phyloP scores from a whole-genome alignment of 2,797 vertebrate species.

The Phalanger gymnotis region DNA sequence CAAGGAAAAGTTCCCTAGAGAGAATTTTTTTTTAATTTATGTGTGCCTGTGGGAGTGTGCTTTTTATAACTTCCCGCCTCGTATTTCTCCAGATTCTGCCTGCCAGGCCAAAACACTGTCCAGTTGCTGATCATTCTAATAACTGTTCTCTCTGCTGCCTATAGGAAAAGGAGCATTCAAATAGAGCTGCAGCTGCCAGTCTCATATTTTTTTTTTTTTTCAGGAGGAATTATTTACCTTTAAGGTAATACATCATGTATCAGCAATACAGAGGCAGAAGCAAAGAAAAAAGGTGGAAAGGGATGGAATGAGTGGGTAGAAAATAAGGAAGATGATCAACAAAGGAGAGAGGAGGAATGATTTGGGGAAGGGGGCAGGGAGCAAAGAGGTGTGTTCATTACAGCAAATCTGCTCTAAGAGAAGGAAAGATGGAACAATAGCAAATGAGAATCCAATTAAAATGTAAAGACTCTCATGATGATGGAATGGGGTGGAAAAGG shows the following conservation, averaged over 20 bases:
- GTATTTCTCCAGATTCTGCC: constrained; percentile 3
- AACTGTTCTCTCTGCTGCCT: constrained; percentile 10
- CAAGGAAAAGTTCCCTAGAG: neutral
- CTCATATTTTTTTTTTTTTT: constrained; percentile 32
- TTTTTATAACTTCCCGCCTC: neutral
- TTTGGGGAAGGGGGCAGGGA: neutral
- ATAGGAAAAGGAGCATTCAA: neutral
- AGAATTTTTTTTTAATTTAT: neutral
- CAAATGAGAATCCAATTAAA: neutral
- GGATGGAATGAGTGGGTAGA: neutral
- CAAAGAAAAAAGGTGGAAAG: neutral
- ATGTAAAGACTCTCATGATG: neutral
- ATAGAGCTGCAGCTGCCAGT: neutral
- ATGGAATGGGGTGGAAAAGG: neutral
- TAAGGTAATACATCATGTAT: neutral
- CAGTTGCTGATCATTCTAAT: neutral
- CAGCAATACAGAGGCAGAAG: neutral
- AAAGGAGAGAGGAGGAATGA: neutral
- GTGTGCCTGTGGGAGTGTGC: neutral
- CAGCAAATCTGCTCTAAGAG: neutral
- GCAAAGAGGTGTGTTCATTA: neutral
- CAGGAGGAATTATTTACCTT: constrained; percentile 37
- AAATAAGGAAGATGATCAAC: neutral
- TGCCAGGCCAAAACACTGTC: neutral
- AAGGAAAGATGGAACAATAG: neutral